phyloP scores from a whole-genome alignment of 2,113 vertebrate species.

The Microtus pennsylvanicus region DNA sequence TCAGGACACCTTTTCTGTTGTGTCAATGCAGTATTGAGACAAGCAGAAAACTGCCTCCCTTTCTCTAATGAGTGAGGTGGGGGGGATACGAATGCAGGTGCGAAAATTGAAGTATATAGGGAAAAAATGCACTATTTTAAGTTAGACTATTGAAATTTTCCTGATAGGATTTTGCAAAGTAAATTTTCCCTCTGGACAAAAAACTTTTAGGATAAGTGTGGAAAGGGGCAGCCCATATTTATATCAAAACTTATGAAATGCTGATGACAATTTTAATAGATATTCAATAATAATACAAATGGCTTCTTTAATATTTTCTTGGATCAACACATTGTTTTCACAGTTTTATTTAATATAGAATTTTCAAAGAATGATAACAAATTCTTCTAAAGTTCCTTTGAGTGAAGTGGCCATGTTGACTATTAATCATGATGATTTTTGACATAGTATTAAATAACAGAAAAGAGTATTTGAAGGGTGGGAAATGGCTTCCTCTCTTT shows the following conservation, averaged over 20 bases:
- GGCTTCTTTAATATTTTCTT: constrained; percentile 43
- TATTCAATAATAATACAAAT: not conserved
- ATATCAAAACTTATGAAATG: not conserved
- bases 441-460: constrained; percentile 81
- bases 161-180: not conserved
- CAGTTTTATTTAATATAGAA: constrained; percentile 43
- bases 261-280: constrained; percentile 38
- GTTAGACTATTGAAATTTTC: constrained; percentile 12
- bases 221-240: constrained; percentile 39
- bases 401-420: constrained; percentile 79
- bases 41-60: not conserved
- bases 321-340: not conserved
- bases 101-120: constrained; percentile 21
- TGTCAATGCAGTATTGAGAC: not conserved
- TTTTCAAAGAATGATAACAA: constrained; percentile 60
- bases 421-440: constrained; percentile 83
- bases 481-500: constrained; percentile 81
- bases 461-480: constrained; percentile 82
- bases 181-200: constrained; percentile 12
- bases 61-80: not conserved
- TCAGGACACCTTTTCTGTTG: not conserved
- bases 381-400: constrained; percentile 65
- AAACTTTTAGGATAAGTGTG: not conserved
- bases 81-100: not conserved
- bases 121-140: constrained; percentile 44